Percentiles rank a stretch among this genome's conserved stretches.
Conservation (phyloP, 2,113 vertebrate species). For the Muntiacus muntjak region DNA sequence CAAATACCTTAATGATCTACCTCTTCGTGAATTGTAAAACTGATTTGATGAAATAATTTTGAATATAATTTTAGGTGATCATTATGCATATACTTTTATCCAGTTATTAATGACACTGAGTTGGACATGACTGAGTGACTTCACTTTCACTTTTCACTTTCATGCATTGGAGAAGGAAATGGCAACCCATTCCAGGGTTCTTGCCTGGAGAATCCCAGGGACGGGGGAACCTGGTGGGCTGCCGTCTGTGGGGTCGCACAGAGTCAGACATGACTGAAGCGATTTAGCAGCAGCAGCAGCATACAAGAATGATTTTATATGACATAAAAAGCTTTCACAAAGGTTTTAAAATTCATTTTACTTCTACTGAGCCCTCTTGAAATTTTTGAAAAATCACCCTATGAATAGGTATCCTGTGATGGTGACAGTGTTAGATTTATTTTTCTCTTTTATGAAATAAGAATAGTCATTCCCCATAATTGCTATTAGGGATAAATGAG, state of each 20-base stretch:
- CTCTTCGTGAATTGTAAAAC: background rate
- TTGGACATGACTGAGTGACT: fast-evolving
- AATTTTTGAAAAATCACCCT: background rate
- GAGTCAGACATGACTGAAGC: background rate
- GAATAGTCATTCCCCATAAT: background rate
- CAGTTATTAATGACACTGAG: background rate
- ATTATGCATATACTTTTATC: background rate
- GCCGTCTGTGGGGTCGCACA: fast-evolving
- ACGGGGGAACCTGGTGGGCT: background rate
- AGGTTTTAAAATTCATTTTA: constrained; percentile 29
- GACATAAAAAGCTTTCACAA: background rate
- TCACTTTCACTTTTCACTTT: background rate
- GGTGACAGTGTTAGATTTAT: background rate
- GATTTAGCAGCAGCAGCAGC: background rate
- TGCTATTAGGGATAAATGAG: background rate
- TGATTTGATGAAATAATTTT: background rate
- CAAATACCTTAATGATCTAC: background rate
- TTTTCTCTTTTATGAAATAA: constrained; percentile 13
- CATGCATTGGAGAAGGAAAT: background rate
- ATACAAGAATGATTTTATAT: background rate
- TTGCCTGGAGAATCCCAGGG: background rate
- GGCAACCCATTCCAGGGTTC: background rate
- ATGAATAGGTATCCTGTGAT: background rate
- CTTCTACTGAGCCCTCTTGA: background rate
- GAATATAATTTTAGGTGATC: background rate